Conservation (phyloP, 1,140 invertebrate species). For the Dinoponera quadriceps region DNA sequence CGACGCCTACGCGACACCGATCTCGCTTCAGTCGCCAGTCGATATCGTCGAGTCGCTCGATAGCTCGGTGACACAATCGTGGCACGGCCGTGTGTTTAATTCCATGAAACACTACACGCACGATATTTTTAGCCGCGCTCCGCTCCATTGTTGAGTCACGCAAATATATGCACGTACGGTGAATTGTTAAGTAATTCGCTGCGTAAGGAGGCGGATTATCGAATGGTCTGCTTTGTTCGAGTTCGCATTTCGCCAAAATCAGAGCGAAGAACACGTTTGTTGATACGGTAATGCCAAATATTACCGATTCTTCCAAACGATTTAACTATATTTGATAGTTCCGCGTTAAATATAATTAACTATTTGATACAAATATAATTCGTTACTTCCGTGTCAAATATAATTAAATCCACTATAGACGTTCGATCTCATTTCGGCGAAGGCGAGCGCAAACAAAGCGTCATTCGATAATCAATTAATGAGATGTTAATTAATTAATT, state of each 20-base stretch:
- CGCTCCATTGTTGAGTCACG: neutral
- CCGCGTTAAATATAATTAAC: too few species aligned
- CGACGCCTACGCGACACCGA: neutral
- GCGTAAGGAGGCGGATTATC: neutral
- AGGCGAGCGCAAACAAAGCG: too few species aligned
- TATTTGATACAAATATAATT: too few species aligned
- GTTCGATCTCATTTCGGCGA: too few species aligned
- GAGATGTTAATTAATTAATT: too few species aligned
- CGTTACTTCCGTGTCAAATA: too few species aligned
- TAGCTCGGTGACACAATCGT: neutral
- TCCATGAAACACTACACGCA: neutral
- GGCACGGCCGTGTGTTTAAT: neutral
- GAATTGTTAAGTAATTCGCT: neutral
- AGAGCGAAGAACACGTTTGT: too few species aligned
- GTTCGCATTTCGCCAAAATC: neutral
- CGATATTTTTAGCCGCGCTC: neutral
- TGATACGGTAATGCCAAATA: too few species aligned
- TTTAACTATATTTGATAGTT: too few species aligned
- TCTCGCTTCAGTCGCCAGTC: neutral
- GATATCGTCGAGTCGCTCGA: neutral
- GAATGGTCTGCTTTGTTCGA: neutral
- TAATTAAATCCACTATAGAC: too few species aligned
- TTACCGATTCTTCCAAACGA: too few species aligned
- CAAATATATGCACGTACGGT: neutral
- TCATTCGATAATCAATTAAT: too few species aligned